Evolutionary conservation across 1,140 invertebrate species (phyloP).

Genomic region (Papilio dardanus): DNA sequence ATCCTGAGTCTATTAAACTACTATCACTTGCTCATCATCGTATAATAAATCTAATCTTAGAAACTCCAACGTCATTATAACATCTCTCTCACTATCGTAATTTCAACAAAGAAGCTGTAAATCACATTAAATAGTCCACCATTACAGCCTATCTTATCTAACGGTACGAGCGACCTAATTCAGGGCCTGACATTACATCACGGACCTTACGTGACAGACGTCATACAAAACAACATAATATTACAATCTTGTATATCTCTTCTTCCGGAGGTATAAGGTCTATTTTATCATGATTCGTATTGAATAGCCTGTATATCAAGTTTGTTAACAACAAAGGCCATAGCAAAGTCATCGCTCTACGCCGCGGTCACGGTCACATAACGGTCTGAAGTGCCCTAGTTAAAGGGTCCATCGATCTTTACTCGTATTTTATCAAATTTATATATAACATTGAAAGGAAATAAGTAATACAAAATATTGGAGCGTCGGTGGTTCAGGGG

Average conservation of each 20-base stretch:
- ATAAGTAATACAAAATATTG: background rate
- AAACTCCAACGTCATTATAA: background rate
- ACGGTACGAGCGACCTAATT: constrained; percentile 54
- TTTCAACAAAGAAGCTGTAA: constrained; percentile 26
- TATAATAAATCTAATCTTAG: background rate
- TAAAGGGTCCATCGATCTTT: constrained; percentile 58
- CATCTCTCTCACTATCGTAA: background rate
- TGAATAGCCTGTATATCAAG: background rate
- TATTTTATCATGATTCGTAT: background rate
- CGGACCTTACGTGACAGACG: constrained; percentile 37
- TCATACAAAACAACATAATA: background rate
- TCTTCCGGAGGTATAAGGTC: background rate
- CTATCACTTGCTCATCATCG: background rate
- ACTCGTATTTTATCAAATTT: constrained; percentile 26
- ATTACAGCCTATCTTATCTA: constrained; percentile 39
- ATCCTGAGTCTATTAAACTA: background rate
- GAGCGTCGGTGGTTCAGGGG: too few relatives aligned
- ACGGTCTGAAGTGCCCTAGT: constrained; percentile 63
- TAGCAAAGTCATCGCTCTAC: constrained; percentile 57
- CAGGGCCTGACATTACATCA: constrained; percentile 49
- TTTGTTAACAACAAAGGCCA: constrained; percentile 39
- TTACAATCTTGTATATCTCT: background rate
- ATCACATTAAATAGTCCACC: constrained; percentile 24
- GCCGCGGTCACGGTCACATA: constrained; percentile 66
- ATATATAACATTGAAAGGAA: background rate